Conservation (phyloP, 2,888 invertebrate genomes). For the Ypsolopha sequella region DNA sequence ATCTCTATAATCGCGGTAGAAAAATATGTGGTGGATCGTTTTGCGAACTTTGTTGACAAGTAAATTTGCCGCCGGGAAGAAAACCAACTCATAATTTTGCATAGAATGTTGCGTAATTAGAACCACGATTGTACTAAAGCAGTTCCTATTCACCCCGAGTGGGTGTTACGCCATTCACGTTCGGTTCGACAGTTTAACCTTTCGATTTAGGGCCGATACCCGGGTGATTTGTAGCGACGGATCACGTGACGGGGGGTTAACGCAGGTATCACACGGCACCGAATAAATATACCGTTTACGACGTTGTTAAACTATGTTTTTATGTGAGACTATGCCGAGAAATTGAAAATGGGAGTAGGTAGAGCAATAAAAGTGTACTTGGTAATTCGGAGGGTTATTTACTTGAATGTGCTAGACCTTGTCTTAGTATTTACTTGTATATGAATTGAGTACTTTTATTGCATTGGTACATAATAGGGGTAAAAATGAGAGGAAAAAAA, state of each 20-base stretch:
- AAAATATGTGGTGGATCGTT: too few species aligned
- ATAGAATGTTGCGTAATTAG: background rate
- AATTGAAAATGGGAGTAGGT: too few species aligned
- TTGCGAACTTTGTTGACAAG: too few species aligned
- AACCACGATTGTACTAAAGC: background rate
- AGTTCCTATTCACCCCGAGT: background rate
- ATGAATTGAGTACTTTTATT: background rate
- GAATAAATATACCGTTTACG: background rate
- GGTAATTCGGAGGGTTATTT: too few species aligned
- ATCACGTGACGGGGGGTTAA: background rate
- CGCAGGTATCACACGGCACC: background rate
- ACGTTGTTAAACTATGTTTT: background rate
- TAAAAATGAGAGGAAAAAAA: background rate
- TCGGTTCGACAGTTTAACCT: conserved; percentile 7
- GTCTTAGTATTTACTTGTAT: background rate
- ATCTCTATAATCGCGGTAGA: too few species aligned
- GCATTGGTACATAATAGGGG: background rate
- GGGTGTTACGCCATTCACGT: conserved; percentile 1
- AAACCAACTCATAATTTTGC: background rate
- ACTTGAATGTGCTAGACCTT: too few species aligned
- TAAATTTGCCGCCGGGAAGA: background rate
- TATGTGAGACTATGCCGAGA: too few species aligned
- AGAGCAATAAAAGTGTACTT: too few species aligned
- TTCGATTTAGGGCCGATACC: conserved; percentile 3
- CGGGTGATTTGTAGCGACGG: background rate